Evolutionary conservation across 2,113 vertebrate species (phyloP).

Genomic region (Neoarius graeffei): DNA sequence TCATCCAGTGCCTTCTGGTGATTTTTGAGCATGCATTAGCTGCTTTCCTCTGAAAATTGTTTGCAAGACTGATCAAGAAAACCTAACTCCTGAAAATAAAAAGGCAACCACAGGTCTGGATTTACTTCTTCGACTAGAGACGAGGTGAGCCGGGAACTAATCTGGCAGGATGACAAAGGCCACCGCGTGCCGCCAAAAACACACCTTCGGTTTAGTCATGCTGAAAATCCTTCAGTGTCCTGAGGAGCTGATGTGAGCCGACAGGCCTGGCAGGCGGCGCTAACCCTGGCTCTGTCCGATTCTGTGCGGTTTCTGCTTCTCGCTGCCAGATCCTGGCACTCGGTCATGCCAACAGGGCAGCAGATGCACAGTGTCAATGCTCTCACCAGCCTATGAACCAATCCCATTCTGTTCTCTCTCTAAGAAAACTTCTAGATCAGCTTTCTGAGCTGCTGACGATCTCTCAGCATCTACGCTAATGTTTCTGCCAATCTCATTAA

Average conservation of each 20-base stretch:
- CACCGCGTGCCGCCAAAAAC: conserved; percentile 6
- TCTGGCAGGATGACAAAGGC: conserved; percentile 10
- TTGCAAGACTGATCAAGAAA: not conserved
- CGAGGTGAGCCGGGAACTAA: conserved; percentile 2
- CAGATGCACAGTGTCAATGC: conserved; percentile 27
- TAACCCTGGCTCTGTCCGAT: conserved; percentile 35
- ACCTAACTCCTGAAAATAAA: not conserved
- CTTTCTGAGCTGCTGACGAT: conserved; percentile 4
- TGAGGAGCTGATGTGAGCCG: conserved; percentile 37
- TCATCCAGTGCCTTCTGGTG: not conserved
- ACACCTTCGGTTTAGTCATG: conserved; percentile 22
- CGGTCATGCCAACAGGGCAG: conserved; percentile 19
- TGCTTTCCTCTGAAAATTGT: not conserved
- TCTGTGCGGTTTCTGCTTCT: conserved; percentile 1
- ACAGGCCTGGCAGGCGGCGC: conserved; percentile 36
- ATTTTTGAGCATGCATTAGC: not conserved
- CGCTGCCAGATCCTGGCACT: conserved; percentile 30
- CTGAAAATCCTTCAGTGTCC: conserved; percentile 24
- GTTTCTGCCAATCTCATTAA: conserved; percentile 45
- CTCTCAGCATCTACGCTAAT: not conserved
- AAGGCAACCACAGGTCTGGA: not conserved
- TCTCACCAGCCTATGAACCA: not conserved
- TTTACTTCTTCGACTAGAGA: conserved; percentile 5
- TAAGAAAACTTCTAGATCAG: not conserved
- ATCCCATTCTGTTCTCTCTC: not conserved